Conservation (phyloP, 2,888 invertebrate species). For the Drosophila neotestacea region DNA sequence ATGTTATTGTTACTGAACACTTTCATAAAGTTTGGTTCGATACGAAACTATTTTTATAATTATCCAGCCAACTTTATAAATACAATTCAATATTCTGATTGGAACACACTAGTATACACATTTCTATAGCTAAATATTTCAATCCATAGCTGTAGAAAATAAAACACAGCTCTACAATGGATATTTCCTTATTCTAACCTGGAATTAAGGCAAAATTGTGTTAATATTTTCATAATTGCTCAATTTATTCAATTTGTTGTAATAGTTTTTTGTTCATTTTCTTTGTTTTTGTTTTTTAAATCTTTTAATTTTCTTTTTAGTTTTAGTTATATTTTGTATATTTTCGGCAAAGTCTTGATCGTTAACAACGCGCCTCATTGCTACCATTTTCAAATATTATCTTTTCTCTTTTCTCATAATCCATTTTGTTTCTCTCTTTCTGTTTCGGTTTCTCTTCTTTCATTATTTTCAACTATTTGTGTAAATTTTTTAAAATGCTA, state of each 20-base stretch:
- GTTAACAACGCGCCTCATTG: slow-evolving; percentile 54
- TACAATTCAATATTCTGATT: no score
- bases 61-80: no score
- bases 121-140: not conserved
- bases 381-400: slow-evolving; percentile 29
- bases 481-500: slow-evolving; percentile 57
- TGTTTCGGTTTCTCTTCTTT: slow-evolving; percentile 9
- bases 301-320: slow-evolving; percentile 14
- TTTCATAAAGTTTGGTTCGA: no score
- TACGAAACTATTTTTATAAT: no score
- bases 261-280: slow-evolving; percentile 44
- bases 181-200: not conserved
- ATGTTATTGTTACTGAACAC: no score
- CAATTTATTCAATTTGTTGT: slow-evolving; percentile 59
- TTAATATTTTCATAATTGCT: slow-evolving; percentile 51
- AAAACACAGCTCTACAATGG: not conserved
- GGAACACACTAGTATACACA: not conserved
- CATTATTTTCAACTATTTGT: slow-evolving; percentile 38
- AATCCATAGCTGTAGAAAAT: not conserved
- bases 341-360: slow-evolving; percentile 60
- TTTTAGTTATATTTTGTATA: slow-evolving; percentile 41
- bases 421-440: slow-evolving; percentile 8
- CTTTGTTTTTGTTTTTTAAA: slow-evolving; percentile 8
- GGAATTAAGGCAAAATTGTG: slow-evolving; percentile 6
- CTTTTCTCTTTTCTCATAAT: slow-evolving; percentile 1